These are phyloP conservation scores for Acronicta leporina DNA, from an alignment of 2,888 invertebrate species.

Conservation along the genomic window DNA sequence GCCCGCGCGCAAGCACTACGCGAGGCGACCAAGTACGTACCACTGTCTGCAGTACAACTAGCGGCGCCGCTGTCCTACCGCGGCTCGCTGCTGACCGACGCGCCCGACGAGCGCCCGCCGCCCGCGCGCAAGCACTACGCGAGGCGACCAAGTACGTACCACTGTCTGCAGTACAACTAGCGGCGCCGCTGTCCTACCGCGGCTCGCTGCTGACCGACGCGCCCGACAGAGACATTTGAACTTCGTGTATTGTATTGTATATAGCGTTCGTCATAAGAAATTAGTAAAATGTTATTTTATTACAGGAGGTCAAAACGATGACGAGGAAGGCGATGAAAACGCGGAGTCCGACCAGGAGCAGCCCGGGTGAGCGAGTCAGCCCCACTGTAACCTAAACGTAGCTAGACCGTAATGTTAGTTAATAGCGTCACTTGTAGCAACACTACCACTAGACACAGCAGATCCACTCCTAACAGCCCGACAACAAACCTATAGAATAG, in stretches of 20 bases:
- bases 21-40: too few species aligned
- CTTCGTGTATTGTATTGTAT: too few species aligned
- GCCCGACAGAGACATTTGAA: too few species aligned
- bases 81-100: too few species aligned
- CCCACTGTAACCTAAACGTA: conserved; percentile 6
- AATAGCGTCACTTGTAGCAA: background rate
- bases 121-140: too few species aligned
- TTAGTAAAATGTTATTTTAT: background rate
- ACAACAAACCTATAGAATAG: background rate
- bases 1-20: too few species aligned
- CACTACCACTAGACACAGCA: background rate
- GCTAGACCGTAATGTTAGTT: conserved; percentile 11
- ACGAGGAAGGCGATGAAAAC: conserved; percentile 91
- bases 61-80: too few species aligned
- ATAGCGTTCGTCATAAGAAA: background rate
- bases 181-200: background rate
- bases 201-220: background rate
- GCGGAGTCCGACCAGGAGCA: conserved; percentile 87
- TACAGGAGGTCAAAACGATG: conserved; percentile 80
- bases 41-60: too few species aligned
- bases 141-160: too few species aligned
- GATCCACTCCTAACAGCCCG: too few species aligned
- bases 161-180: too few species aligned
- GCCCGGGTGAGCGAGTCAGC: conserved; percentile 66
- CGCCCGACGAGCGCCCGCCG: too few species aligned